Conservation (phyloP, 2,888 invertebrate genomes). For the Thera obeliscata region DNA sequence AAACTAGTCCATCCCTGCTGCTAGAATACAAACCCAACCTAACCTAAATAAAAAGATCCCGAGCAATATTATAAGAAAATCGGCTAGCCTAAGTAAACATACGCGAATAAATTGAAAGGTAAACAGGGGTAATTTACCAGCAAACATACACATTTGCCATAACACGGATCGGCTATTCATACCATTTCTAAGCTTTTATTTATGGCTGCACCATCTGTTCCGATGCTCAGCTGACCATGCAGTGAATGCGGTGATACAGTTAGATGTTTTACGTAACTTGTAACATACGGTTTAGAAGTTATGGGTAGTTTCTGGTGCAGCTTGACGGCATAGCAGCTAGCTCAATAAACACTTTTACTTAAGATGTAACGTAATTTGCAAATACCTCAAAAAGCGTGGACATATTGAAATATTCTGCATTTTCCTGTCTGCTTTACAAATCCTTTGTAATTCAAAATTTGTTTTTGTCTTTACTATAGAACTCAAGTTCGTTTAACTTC, state of each 20-base stretch:
- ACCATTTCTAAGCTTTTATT: slow-evolving; percentile 3
- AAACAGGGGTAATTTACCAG: background rate
- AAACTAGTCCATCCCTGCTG: too few species aligned
- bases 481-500: too few species aligned
- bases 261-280: slow-evolving; percentile 33
- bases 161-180: background rate
- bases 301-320: slow-evolving; percentile 25
- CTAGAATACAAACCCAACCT: too few species aligned
- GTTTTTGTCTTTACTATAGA: too few species aligned
- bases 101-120: background rate
- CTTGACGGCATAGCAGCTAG: background rate
- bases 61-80: too few species aligned
- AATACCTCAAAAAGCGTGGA: too few species aligned
- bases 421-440: too few species aligned
- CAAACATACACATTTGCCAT: background rate
- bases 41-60: too few species aligned
- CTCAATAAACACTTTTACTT: background rate
- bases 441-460: too few species aligned
- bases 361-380: too few species aligned
- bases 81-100: too few species aligned
- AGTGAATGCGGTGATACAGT: slow-evolving; percentile 28
- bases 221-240: slow-evolving; percentile 31
- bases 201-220: slow-evolving; percentile 23
- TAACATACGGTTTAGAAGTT: slow-evolving; percentile 26
- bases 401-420: too few species aligned